These are phyloP conservation scores for Acleris holmiana DNA, from an alignment of 2,888 invertebrate genomes.

Conservation along the genomic window DNA sequence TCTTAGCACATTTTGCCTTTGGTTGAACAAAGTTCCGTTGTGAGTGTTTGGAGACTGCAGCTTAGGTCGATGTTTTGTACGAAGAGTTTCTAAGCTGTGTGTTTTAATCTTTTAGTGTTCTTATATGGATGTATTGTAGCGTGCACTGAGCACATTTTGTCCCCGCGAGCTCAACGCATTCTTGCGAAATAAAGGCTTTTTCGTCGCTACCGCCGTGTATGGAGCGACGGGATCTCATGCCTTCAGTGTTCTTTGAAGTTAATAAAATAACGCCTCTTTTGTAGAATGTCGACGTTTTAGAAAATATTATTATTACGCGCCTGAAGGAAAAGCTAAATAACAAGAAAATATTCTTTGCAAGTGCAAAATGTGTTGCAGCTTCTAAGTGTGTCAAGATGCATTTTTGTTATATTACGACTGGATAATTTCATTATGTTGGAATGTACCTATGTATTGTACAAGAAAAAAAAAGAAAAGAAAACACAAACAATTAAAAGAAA, in stretches of 20 bases:
- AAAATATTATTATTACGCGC: too few relatives aligned
- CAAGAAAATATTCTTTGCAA: too few relatives aligned
- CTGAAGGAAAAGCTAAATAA: too few relatives aligned
- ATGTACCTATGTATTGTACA: too few relatives aligned
- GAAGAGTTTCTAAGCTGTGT: constrained; percentile 41
- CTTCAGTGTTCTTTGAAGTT: constrained; percentile 36
- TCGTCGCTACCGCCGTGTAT: constrained; percentile 43
- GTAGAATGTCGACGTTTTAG: neutral
- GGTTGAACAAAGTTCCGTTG: neutral
- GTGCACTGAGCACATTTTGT: constrained; percentile 44
- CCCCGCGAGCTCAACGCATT: constrained; percentile 51
- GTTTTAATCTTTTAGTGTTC: constrained; percentile 46
- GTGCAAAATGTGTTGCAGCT: too few relatives aligned
- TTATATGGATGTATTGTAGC: constrained; percentile 40
- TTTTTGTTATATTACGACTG: too few relatives aligned
- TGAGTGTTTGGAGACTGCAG: constrained; percentile 27
- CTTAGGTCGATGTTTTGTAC: constrained; percentile 2
- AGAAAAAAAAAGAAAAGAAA: too few relatives aligned
- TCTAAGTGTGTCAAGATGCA: too few relatives aligned
- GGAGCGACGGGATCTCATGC: constrained; percentile 39
- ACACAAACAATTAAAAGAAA: too few relatives aligned
- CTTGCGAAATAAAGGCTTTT: constrained; percentile 57
- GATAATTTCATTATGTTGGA: too few relatives aligned
- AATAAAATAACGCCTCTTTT: constrained; percentile 27
- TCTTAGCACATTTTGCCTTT: constrained; percentile 27